Evolutionary conservation across 2,113 vertebrate species (phyloP).

Genomic region (Amblyornis subalaris): DNA sequence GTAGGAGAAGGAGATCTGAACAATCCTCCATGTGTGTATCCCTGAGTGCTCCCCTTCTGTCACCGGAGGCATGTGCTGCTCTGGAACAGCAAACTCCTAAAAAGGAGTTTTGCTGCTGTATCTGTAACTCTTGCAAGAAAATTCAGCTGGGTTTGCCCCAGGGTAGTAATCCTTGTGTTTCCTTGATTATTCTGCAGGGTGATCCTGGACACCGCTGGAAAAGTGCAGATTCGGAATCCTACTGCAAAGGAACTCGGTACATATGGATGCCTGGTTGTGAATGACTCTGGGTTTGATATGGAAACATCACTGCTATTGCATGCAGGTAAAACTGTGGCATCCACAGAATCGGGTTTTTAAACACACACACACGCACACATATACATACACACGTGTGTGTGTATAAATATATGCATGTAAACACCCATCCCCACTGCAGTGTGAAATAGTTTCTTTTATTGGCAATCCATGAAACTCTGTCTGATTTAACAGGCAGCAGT

Average conservation of each 20-base stretch:
- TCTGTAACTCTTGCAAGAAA: neutral
- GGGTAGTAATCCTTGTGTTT: neutral
- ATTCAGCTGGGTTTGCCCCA: neutral
- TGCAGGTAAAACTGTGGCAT: conserved; percentile 72
- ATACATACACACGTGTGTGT: fast-evolving
- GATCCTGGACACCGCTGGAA: conserved; percentile 65
- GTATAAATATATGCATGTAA: neutral
- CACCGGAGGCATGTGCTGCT: neutral
- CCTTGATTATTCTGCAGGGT: conserved; percentile 63
- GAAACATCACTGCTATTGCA: conserved; percentile 73
- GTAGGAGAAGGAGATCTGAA: neutral
- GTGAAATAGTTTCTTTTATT: neutral
- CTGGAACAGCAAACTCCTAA: neutral
- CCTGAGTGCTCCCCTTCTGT: neutral
- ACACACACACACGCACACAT: fast-evolving
- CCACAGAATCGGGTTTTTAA: neutral
- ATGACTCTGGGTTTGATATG: conserved; percentile 73
- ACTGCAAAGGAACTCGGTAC: conserved; percentile 73
- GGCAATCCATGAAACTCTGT: neutral
- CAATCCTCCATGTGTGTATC: neutral
- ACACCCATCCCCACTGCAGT: neutral
- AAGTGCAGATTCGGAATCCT: conserved; percentile 76
- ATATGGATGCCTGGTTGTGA: conserved; percentile 78
- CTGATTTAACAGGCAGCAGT: neutral
- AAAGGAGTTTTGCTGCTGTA: neutral